Conservation (phyloP, 2,113 vertebrate species). For the Phalacrocorax pelagicus region DNA sequence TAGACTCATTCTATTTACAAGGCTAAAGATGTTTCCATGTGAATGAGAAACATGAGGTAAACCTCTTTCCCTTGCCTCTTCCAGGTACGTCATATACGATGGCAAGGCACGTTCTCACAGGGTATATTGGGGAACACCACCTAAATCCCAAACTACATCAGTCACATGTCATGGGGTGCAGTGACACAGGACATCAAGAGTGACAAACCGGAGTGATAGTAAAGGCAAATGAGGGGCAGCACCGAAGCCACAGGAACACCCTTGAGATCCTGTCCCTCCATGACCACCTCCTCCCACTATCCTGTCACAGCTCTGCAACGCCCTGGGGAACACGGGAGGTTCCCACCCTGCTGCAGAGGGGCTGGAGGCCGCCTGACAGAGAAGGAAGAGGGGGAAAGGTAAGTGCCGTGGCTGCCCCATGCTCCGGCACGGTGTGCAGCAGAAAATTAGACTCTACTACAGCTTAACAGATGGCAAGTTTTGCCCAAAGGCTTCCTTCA, state of each 20-base stretch:
- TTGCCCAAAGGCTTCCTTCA: not conserved
- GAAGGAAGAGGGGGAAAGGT: not conserved
- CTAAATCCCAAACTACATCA: not conserved
- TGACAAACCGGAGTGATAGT: no score
- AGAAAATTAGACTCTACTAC: not conserved
- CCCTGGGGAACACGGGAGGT: not conserved
- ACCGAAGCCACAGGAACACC: not conserved
- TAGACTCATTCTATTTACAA: not conserved
- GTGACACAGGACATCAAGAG: not conserved
- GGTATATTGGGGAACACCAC: not conserved
- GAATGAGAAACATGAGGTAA: not conserved
- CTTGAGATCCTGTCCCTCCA: not conserved
- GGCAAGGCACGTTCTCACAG: not conserved
- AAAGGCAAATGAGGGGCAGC: not conserved
- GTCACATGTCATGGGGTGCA: no score
- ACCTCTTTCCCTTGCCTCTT: not conserved
- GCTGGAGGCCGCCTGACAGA: not conserved
- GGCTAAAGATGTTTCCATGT: not conserved
- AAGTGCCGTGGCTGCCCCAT: fast-evolving
- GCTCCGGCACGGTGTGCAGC: not conserved
- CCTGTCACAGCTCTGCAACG: not conserved
- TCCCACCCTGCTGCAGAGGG: not conserved
- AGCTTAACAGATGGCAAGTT: not conserved
- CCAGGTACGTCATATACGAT: fast-evolving
- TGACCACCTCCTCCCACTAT: not conserved